Conservation (phyloP, 2,888 invertebrate genomes). For the Dicyrtoma fusca region DNA sequence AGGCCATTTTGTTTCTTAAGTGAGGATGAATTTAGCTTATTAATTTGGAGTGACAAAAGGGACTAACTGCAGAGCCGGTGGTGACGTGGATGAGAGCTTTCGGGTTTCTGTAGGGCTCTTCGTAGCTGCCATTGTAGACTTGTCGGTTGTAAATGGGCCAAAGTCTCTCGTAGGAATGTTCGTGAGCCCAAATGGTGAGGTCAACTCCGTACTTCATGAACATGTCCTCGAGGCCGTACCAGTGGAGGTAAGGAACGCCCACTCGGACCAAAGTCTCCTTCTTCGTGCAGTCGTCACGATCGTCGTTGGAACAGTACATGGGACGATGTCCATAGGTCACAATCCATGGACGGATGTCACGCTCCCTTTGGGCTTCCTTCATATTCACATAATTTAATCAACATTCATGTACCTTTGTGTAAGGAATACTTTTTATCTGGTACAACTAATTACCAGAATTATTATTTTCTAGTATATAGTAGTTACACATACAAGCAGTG, state of each 20-base stretch:
- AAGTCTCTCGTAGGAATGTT: constrained; percentile 94
- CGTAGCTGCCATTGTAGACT: constrained; percentile 69
- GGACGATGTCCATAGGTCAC: constrained; percentile 82
- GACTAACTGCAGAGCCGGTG: constrained; percentile 74
- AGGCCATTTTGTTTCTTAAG: no score
- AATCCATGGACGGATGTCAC: constrained; percentile 77
- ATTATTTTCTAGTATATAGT: no score
- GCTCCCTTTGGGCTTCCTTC: constrained; percentile 71
- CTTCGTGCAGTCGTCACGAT: not conserved
- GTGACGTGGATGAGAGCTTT: constrained; percentile 89
- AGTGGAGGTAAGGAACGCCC: no score
- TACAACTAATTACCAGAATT: no score
- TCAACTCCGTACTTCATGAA: constrained; percentile 90
- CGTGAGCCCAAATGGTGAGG: constrained; percentile 93
- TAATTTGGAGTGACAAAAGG: no score
- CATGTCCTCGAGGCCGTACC: constrained; percentile 78
- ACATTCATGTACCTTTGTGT: no score
- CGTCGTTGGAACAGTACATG: constrained; percentile 63
- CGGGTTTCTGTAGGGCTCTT: constrained; percentile 72
- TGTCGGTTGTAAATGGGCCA: constrained; percentile 90
- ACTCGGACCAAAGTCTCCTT: not conserved
- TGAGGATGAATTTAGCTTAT: no score
- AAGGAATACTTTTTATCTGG: no score
- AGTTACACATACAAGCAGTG: no score
- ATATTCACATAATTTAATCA: no score